Evolutionary conservation across 1,140 invertebrate species (phyloP).

Genomic region (Harpegnathos saltator): DNA sequence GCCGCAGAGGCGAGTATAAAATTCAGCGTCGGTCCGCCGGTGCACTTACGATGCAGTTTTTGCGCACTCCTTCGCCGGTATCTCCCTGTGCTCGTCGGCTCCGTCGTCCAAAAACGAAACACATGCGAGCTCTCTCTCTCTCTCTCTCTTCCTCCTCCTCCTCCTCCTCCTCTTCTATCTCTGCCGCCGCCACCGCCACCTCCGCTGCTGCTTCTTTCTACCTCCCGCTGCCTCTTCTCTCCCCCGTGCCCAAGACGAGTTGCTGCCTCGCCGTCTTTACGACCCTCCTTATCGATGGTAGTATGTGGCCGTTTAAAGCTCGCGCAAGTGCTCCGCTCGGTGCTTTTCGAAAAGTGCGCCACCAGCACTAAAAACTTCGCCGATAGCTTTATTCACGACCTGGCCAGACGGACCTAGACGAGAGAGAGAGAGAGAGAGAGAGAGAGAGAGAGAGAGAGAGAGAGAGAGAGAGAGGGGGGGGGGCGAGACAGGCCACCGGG

Average conservation of each 20-base stretch:
- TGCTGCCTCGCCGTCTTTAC: conserved; percentile 54
- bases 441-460: conserved; percentile 17
- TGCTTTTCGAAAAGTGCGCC: conserved; percentile 67
- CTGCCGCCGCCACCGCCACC: too few relatives aligned
- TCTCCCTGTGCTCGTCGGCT: not conserved
- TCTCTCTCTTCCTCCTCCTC: not conserved
- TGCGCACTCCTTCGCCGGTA: conserved; percentile 9
- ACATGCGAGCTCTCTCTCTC: conserved; percentile 40
- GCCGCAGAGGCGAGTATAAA: not conserved
- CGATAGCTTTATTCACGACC: conserved; percentile 44
- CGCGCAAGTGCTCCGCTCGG: conserved; percentile 38
- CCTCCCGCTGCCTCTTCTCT: not conserved
- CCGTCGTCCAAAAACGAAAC: conserved; percentile 33
- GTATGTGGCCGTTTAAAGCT: conserved; percentile 65
- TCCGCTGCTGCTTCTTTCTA: too few relatives aligned
- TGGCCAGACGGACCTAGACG: conserved; percentile 10
- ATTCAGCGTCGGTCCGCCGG: conserved; percentile 20
- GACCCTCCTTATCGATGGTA: conserved; percentile 67
- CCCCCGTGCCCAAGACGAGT: not conserved
- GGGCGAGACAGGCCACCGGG: not conserved
- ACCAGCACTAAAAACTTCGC: conserved; percentile 69
- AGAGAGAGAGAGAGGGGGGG: conserved; percentile 6
- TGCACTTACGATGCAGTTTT: conserved; percentile 13
- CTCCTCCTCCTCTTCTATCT: too few relatives aligned
- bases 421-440: not conserved